phyloP scores from a whole-genome alignment of 2,797 vertebrate genomes.

The Diceros bicornis region DNA sequence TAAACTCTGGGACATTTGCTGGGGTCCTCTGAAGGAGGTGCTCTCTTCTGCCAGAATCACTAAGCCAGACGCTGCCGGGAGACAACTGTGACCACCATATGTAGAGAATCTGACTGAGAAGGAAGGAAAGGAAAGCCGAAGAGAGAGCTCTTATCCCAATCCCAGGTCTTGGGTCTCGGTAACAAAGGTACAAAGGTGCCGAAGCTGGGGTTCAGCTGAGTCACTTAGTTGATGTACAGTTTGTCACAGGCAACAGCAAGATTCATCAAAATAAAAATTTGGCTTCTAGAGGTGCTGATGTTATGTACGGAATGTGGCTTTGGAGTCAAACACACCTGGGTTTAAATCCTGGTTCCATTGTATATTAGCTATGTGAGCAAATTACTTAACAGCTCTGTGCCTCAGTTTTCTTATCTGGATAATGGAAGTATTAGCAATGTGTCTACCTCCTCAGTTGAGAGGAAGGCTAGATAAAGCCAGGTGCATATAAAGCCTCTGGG shows the following conservation, averaged over 20 bases:
- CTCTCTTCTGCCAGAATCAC: not conserved
- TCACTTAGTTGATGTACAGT: too few species aligned
- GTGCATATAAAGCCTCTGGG: accelerated
- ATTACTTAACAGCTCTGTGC: not conserved
- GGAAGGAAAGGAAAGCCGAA: not conserved
- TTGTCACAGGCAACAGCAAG: not conserved
- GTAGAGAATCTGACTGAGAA: not conserved
- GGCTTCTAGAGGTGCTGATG: not conserved
- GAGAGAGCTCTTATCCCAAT: accelerated
- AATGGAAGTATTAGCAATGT: not conserved
- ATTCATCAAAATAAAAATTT: not conserved
- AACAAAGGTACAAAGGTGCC: not conserved
- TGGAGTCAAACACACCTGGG: not conserved
- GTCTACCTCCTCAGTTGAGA: not conserved
- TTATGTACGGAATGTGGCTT: not conserved
- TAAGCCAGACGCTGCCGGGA: not conserved
- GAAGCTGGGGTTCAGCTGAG: not conserved
- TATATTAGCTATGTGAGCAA: not conserved
- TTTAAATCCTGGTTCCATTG: not conserved
- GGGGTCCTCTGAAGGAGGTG: not conserved
- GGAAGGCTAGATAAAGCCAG: not conserved
- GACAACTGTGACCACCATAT: accelerated
- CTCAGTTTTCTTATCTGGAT: not conserved
- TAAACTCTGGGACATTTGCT: not conserved
- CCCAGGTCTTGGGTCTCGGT: not conserved